phyloP scores from a whole-genome alignment of 2,113 vertebrate genomes.

The Leucopsar rothschildi region DNA sequence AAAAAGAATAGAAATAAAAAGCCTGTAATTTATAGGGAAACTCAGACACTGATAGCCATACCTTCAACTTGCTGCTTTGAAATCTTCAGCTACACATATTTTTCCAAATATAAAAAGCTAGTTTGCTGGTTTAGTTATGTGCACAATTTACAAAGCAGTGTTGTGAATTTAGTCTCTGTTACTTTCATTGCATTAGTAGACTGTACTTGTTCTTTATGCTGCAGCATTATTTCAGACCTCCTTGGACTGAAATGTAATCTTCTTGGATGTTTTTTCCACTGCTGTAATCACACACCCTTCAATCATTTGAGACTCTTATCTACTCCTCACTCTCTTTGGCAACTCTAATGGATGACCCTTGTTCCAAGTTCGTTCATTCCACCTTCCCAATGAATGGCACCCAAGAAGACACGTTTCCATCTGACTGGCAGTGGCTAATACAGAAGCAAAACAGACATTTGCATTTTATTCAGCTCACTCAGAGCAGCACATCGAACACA shows the following conservation, averaged over 20 bases:
- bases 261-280: background rate
- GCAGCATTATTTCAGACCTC: background rate
- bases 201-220: background rate
- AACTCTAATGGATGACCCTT: slow-evolving; percentile 1
- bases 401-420: background rate
- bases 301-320: background rate
- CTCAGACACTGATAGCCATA: background rate
- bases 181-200: background rate
- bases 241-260: background rate
- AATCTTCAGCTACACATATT: background rate
- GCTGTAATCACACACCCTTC: slow-evolving; percentile 18
- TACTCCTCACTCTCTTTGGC: background rate
- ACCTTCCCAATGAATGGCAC: fast-evolving
- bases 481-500: background rate
- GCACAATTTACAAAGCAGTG: background rate
- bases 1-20: background rate
- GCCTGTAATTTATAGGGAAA: background rate
- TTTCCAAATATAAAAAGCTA: background rate
- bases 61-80: background rate
- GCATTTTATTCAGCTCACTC: background rate
- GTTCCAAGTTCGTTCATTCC: background rate
- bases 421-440: background rate
- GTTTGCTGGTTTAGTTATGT: background rate
- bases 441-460: background rate
- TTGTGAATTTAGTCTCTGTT: background rate